These are phyloP conservation scores for Chloropsis cyanopogon DNA, from an alignment of 2,113 vertebrate genomes.

Conservation along the genomic window DNA sequence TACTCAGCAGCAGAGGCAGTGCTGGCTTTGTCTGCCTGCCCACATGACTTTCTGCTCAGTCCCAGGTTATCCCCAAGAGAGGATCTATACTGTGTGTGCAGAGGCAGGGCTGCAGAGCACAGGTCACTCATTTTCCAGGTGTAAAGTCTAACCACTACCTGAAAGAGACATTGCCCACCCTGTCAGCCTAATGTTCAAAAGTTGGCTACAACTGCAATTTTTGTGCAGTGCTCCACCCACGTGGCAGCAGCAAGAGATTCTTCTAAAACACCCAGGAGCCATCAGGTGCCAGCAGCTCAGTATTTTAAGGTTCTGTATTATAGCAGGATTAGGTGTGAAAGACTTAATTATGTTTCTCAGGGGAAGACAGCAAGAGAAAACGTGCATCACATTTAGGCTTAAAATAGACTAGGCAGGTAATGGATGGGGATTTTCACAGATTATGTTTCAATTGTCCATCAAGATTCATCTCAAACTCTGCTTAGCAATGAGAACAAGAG, in stretches of 20 bases:
- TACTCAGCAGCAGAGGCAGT: not conserved
- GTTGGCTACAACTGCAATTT: not conserved
- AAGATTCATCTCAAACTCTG: not conserved
- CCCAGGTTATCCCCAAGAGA: not conserved
- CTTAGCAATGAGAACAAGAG: not conserved
- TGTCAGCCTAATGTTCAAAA: not conserved
- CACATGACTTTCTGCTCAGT: accelerated
- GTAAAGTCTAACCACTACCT: not conserved
- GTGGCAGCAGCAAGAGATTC: not conserved
- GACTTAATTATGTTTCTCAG: not conserved
- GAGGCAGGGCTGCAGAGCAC: not conserved
- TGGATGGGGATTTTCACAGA: not conserved
- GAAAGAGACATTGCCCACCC: not conserved
- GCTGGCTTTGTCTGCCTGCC: not conserved
- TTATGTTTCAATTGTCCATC: not conserved
- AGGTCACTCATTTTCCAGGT: not conserved
- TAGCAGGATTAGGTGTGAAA: not conserved
- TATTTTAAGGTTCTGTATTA: not conserved
- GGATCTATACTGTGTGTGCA: not conserved
- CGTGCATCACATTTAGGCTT: not conserved
- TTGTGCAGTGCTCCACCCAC: not conserved
- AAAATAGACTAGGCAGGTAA: not conserved
- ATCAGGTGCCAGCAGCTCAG: not conserved
- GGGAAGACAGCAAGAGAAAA: not conserved
- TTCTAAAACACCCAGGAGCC: not conserved